Percentiles rank a stretch among this genome's conserved stretches.
These are phyloP conservation scores for Bergia sp. DNA, from an alignment of 92 coral and sea anemone species.

Conservation along the genomic window DNA sequence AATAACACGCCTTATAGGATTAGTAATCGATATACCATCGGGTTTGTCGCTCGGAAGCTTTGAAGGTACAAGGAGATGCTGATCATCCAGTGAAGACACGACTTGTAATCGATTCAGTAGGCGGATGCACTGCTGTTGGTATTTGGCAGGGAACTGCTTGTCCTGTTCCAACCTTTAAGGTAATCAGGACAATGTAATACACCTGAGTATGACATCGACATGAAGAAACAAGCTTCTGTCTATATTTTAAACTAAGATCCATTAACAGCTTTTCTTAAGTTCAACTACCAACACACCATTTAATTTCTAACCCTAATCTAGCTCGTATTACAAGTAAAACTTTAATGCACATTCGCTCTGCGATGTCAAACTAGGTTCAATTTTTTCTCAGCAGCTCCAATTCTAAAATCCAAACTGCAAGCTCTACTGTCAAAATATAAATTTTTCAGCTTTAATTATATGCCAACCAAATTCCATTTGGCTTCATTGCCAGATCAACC, in stretches of 20 bases:
- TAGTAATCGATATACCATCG: conserved; percentile 20
- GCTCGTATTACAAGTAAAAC: background rate
- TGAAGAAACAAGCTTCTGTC: too few relatives aligned
- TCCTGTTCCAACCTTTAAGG: conserved; percentile 20
- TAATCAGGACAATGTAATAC: background rate
- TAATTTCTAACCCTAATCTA: background rate
- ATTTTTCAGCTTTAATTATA: background rate
- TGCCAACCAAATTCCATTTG: background rate
- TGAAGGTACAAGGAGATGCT: conserved; percentile 70
- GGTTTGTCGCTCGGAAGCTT: conserved; percentile 61
- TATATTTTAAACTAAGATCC: background rate
- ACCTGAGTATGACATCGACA: background rate
- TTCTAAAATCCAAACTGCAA: background rate
- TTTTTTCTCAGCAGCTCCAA: background rate
- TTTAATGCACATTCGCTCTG: too few relatives aligned
- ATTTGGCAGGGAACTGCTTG: conserved; percentile 59
- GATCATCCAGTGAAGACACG: conserved; percentile 53
- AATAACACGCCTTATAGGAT: conserved; percentile 60
- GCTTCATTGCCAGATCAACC: background rate
- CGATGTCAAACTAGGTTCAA: too few relatives aligned
- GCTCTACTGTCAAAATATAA: background rate
- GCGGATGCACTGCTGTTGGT: conserved; percentile 54
- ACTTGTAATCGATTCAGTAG: conserved; percentile 71
- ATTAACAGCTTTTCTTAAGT: too few relatives aligned
- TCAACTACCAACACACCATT: background rate